Evolutionary conservation across 2,888 invertebrate genomes (phyloP).

Genomic region (Therioaphis trifolii): DNA sequence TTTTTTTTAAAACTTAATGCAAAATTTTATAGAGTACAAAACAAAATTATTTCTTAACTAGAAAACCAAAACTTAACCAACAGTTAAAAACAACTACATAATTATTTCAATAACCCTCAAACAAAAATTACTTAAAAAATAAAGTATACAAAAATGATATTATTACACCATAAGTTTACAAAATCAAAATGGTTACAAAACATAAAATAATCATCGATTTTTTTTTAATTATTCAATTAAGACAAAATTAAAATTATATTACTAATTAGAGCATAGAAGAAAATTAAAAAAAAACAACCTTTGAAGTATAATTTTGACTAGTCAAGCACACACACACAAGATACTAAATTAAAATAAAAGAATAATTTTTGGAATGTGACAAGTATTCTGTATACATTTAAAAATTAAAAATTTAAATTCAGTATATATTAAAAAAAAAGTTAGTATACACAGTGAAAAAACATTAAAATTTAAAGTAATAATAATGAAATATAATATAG

Average conservation of each 20-base stretch:
- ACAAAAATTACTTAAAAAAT: background rate
- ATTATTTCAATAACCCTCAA: background rate
- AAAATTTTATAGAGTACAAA: too few species aligned
- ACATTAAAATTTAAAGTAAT: conserved; percentile 1
- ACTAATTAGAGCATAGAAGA: background rate
- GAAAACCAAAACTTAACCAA: too few species aligned
- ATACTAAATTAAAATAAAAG: background rate
- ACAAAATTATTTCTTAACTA: too few species aligned
- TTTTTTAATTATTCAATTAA: background rate
- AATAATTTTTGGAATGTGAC: conserved; percentile 25
- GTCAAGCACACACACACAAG: conserved; percentile 20
- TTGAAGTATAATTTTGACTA: conserved; percentile 1
- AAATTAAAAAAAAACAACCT: conserved; percentile 4
- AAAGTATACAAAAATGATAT: conserved; percentile 25
- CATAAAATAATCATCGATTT: background rate
- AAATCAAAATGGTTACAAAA: background rate
- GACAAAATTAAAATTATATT: conserved; percentile 8
- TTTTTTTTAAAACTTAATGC: too few species aligned
- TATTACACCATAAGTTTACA: background rate
- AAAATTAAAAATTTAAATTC: too few species aligned
- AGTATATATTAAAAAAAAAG: too few species aligned
- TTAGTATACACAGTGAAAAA: too few species aligned
- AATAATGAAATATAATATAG: conserved; percentile 28
- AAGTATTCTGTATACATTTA: background rate
- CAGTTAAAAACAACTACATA: too few species aligned